These are phyloP conservation scores for Remorina albescens DNA, from an alignment of 2,797 vertebrate species.

Conservation along the genomic window DNA sequence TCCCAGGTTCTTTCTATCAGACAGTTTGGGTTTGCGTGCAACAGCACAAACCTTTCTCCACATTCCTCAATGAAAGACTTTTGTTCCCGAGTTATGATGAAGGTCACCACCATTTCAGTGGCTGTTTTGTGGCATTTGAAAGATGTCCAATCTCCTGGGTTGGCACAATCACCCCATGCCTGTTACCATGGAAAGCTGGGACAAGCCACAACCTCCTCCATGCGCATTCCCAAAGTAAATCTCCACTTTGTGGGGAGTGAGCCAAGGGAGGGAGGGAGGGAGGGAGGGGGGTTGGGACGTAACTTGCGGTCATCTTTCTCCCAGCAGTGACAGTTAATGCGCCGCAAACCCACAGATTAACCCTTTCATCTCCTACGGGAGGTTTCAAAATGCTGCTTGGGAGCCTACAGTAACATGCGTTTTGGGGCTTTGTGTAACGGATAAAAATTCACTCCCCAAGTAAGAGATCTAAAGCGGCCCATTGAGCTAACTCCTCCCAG, in stretches of 20 bases:
- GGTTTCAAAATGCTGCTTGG: not conserved
- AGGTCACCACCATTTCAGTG: constrained; percentile 81
- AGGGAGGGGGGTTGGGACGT: constrained; percentile 66
- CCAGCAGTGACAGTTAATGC: constrained; percentile 28
- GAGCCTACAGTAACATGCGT: not conserved
- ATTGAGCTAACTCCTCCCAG: constrained; percentile 83
- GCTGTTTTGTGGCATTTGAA: constrained; percentile 76
- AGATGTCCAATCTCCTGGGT: constrained; percentile 82
- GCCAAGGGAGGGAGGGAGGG: constrained; percentile 37
- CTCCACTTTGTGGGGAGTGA: constrained; percentile 60
- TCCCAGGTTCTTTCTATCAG: constrained; percentile 13
- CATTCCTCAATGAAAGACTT: constrained; percentile 75
- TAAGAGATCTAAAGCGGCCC: constrained; percentile 67
- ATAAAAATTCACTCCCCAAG: not conserved
- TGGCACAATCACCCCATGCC: constrained; percentile 82
- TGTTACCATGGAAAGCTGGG: constrained; percentile 81
- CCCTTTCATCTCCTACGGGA: constrained; percentile 28
- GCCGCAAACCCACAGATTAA: constrained; percentile 51
- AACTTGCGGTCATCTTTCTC: constrained; percentile 78
- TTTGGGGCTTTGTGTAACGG: not conserved
- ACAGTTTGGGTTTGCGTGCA: constrained; percentile 44
- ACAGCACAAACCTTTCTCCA: constrained; percentile 63
- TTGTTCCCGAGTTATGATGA: constrained; percentile 76
- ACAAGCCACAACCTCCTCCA: constrained; percentile 74
- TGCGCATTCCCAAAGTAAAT: constrained; percentile 82